Evolutionary conservation across 2,797 vertebrate species (phyloP).

Genomic region (Champsocephalus esox): DNA sequence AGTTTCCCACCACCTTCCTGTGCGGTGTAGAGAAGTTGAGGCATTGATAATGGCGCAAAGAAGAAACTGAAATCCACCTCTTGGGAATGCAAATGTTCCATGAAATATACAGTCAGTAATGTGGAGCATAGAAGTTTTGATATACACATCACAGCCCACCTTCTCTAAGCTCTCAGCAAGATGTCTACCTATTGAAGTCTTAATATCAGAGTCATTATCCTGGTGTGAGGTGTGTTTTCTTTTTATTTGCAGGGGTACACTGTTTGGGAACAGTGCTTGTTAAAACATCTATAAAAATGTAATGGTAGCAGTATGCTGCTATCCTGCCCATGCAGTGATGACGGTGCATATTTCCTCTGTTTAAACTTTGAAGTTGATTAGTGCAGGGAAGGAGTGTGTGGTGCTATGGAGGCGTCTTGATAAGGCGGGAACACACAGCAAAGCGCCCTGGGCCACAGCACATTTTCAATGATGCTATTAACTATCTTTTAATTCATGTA

Average conservation of each 20-base stretch:
- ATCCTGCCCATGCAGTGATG: conserved; percentile 42
- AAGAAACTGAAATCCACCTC: conserved; percentile 41
- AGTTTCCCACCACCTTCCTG: conserved; percentile 42
- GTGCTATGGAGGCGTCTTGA: conserved; percentile 22
- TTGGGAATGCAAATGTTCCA: conserved; percentile 47
- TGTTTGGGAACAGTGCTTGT: conserved; percentile 55
- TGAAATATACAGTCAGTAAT: conserved; percentile 43
- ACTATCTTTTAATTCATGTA: conserved; percentile 69
- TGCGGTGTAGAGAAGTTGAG: conserved; percentile 37
- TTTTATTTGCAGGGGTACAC: conserved; percentile 44
- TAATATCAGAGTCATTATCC: conserved; percentile 54
- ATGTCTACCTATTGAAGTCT: conserved; percentile 52
- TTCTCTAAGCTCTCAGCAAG: conserved; percentile 36
- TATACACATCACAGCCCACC: conserved; percentile 51
- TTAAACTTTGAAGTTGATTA: conserved; percentile 63
- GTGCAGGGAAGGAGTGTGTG: conserved; percentile 7
- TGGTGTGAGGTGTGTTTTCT: conserved; percentile 47
- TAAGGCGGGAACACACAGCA: conserved; percentile 22
- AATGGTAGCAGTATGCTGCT: conserved; percentile 47
- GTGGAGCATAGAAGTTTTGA: conserved; percentile 19
- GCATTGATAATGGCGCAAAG: conserved; percentile 50
- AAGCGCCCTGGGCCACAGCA: conserved; percentile 44
- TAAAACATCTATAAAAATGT: conserved; percentile 69
- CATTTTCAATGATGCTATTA: conserved; percentile 71
- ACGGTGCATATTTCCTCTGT: conserved; percentile 54